These are phyloP conservation scores for Pseudopipra pipra DNA, from an alignment of 2,113 vertebrate genomes.

Conservation along the genomic window DNA sequence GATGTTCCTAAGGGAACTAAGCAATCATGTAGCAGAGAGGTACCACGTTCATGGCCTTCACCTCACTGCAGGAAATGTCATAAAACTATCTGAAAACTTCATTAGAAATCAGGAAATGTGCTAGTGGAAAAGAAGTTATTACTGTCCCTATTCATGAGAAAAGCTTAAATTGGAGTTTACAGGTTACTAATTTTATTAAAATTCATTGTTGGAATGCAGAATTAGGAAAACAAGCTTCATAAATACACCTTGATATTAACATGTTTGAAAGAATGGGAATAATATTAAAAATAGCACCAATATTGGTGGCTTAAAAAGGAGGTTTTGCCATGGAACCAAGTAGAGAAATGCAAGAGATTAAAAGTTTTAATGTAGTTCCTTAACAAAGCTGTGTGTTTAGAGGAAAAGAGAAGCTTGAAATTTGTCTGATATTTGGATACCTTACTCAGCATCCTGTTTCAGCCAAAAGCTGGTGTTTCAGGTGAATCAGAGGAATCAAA, in stretches of 20 bases:
- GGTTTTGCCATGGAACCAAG: background rate
- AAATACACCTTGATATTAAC: background rate
- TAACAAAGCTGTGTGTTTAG: background rate
- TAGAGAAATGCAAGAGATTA: background rate
- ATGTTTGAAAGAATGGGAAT: background rate
- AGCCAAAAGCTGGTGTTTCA: background rate
- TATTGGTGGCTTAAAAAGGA: background rate
- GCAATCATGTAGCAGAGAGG: background rate
- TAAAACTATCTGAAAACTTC: background rate
- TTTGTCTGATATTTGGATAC: background rate
- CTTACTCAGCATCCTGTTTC: background rate
- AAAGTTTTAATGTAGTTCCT: background rate
- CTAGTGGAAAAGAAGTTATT: background rate
- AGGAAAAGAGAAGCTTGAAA: background rate
- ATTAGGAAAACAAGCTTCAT: background rate
- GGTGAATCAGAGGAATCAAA: background rate
- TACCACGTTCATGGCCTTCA: background rate
- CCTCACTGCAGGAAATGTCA: background rate
- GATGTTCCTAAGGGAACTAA: background rate
- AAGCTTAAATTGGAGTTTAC: background rate
- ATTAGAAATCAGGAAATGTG: background rate
- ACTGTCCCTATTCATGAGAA: background rate
- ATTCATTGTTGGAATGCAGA: background rate
- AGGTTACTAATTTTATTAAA: background rate
- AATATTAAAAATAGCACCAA: background rate